Base-by-base conservation (phyloP, 1,140 invertebrate species). In the Drosophila ironensis region DNA sequence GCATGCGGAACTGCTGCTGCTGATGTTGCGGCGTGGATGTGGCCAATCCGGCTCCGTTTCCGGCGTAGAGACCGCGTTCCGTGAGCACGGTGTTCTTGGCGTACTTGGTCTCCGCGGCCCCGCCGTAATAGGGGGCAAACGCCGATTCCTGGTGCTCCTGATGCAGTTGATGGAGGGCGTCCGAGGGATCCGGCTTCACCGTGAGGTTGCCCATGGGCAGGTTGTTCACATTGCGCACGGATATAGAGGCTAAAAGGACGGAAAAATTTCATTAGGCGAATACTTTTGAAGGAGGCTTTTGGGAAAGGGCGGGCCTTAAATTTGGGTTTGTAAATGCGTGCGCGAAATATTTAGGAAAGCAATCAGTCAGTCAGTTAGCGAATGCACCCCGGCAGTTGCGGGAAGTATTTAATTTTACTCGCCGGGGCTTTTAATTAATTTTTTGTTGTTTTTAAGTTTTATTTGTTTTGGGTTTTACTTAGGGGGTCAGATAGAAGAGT, bases 161-260 rank as follows among this genome's bases (percentile, higher is more conserved):
- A n/a, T n/a, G n/a, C n/a, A n/a, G n/a, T n/a, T 73, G 68, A 6
- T 78, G 71, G 17, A 37, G 45, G 12, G 47, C 33, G 69, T 90
- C 88, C 11, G 84, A 81, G 3, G 88, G 86, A 57, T 90, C 89
- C 38, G 89, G 88, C 38, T 88, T 90, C 16, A 90, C 87, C 5
- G 87, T 90, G 3, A 90, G 69, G 54, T 88, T 89, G 8, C 72
- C 75, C 61, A 88, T 86, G 33, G 88, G 89, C 60, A 90, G 71
- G 52, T 88, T 90, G 50, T 74, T 78, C 4, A 90, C 89, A 67
- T 90, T 90, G 28, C 78, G 87, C 35, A 90, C 88, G 12, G 89
- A 90, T 44, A 90, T 90, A 16, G 89, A 90, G 40, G 89, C 89
- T 90, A 69, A 7, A 88, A 76, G 20, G 8, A 41, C 12, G 41